Conservation (phyloP, 2,888 invertebrate species). For the Clepsis dumicolana region DNA sequence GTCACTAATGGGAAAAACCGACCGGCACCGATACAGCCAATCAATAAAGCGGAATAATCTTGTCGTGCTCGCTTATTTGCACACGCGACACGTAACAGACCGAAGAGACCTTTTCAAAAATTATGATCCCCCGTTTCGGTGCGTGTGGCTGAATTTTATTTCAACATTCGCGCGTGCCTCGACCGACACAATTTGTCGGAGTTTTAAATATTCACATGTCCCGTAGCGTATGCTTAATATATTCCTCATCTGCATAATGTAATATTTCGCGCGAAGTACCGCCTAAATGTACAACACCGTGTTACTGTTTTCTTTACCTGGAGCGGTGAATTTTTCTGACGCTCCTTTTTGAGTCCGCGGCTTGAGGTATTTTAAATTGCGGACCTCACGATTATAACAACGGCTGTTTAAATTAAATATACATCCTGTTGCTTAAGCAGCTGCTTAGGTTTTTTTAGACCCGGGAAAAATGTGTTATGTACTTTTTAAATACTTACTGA, state of each 20-base stretch:
- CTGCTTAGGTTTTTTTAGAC: neutral
- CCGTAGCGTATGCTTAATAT: constrained; percentile 70
- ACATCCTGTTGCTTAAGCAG: neutral
- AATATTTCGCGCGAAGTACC: constrained; percentile 65
- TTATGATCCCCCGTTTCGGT: constrained; percentile 61
- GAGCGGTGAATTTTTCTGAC: constrained; percentile 43
- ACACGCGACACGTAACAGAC: constrained; percentile 65
- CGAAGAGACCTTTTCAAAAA: constrained; percentile 69
- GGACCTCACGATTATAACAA: neutral
- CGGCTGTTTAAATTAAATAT: constrained; percentile 3
- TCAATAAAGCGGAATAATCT: constrained; percentile 38
- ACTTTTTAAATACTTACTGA: too few relatives aligned
- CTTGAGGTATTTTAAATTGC: constrained; percentile 27
- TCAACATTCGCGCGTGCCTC: constrained; percentile 59
- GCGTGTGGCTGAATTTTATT: constrained; percentile 55
- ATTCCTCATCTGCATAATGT: constrained; percentile 77
- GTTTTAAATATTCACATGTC: constrained; percentile 77
- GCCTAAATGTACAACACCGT: constrained; percentile 57
- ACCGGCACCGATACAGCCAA: constrained; percentile 33
- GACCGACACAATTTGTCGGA: constrained; percentile 67
- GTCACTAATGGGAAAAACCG: constrained; percentile 24
- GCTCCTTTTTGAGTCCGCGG: constrained; percentile 36
- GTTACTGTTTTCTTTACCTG: constrained; percentile 53
- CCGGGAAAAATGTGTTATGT: neutral
- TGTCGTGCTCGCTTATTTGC: constrained; percentile 49